Evolutionary conservation across 1,140 invertebrate species (phyloP), one percentile per base, ranked within the genome.

Genomic region (Drosophila persimilis): DNA sequence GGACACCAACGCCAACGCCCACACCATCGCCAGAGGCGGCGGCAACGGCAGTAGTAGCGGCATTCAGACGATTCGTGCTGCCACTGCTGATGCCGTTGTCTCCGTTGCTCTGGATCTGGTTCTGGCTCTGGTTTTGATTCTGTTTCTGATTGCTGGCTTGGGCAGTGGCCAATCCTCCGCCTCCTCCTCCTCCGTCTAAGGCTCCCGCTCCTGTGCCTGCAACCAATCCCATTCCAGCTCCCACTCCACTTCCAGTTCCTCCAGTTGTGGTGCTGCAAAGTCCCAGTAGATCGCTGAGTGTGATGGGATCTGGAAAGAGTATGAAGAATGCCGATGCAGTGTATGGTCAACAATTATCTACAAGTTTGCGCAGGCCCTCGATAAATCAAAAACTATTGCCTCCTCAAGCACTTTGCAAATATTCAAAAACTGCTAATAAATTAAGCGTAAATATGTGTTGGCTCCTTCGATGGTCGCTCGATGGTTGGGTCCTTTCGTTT

Each of bases 351-450:
- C 78, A 80, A 76, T 84, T 80, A 78, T 84, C 54, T 75, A 69
- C 55, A 65, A 88, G 63, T 81, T 81, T 72, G 58, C 57, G 44
- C 77, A 80, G 35, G 80, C 66, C 67, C 61, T 83, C 85, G 73
- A 89, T 89, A 89, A 89, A 89, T 89, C 80, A 89, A 89, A 39
- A 89, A 69, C 67, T 73, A 85, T 79, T 80, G 77, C 67, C 67
- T 39, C 70, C 66, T 89, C 59, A 71, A 89, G 86, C 52, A 80
- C 57, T 80, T 86, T 69, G 85, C 86, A 86, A 89, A 89, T 88
- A 88, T 69, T 85, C 73, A 67, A 70, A 85, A 70, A 65, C 65
- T 61, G 62, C 80, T 80, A 85, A 85, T 85, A 85, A 85, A 85
- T 85, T 85, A 86, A 63, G 77, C 76, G 53, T 73, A 77, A 76